These are phyloP conservation scores for Arctopsyche grandis DNA, from an alignment of 1,140 invertebrate species.

Conservation along the genomic window DNA sequence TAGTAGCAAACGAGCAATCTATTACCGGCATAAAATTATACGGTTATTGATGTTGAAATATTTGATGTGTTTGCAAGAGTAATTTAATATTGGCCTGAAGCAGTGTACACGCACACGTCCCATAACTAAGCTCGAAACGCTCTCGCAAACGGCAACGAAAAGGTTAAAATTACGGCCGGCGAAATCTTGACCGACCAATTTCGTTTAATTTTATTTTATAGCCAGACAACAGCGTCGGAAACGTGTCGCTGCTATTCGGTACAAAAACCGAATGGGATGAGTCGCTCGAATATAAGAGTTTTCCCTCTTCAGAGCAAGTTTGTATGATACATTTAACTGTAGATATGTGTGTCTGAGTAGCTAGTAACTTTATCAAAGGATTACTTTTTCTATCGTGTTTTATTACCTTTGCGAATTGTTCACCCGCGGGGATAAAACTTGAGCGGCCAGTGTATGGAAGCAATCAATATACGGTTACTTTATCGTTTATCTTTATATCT, in stretches of 20 bases:
- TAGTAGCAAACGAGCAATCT: conserved; percentile 10
- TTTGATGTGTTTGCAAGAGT: conserved; percentile 28
- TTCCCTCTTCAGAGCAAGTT: background rate
- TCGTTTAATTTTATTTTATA: conserved; percentile 31
- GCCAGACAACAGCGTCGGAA: background rate
- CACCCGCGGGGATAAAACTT: conserved; percentile 28
- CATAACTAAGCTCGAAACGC: background rate
- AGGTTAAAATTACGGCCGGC: conserved; percentile 2
- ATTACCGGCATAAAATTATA: conserved; percentile 29
- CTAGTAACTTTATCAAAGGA: conserved; percentile 26
- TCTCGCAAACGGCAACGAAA: background rate
- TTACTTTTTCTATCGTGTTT: conserved; percentile 31
- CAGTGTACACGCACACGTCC: background rate
- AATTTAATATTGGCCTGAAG: conserved; percentile 22
- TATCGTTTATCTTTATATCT: conserved; percentile 29
- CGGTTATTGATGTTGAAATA: conserved; percentile 42
- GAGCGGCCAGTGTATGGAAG: conserved; percentile 30
- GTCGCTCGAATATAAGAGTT: background rate
- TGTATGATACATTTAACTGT: background rate
- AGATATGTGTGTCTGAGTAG: background rate
- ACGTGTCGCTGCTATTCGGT: background rate
- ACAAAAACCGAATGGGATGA: background rate
- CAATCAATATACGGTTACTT: conserved; percentile 30
- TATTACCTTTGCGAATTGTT: conserved; percentile 27
- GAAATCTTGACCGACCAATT: conserved; percentile 6